These are phyloP conservation scores for Homarus americanus DNA, from an alignment of 1,140 invertebrate species.

Conservation along the genomic window DNA sequence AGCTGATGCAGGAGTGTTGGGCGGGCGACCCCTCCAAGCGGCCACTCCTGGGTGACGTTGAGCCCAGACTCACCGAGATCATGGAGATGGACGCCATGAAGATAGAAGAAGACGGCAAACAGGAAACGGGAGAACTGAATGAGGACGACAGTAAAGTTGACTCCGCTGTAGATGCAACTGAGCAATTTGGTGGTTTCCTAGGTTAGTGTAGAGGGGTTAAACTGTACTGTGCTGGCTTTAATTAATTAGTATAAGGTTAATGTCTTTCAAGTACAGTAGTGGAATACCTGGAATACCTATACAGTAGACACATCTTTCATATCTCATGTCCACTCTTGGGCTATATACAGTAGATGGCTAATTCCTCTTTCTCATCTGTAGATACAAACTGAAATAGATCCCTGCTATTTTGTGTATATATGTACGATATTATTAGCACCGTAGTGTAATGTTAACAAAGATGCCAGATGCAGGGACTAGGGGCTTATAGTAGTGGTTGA, in stretches of 20 bases:
- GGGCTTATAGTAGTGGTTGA: neutral
- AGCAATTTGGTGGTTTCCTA: conserved; percentile 52
- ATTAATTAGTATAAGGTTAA: neutral
- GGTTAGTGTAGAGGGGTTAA: conserved; percentile 47
- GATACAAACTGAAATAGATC: too few relatives aligned
- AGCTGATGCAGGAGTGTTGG: conserved; percentile 92
- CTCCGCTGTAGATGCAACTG: conserved; percentile 65
- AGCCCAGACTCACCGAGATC: conserved; percentile 85
- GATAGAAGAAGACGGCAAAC: conserved; percentile 1
- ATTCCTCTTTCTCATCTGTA: too few relatives aligned
- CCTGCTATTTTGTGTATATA: neutral
- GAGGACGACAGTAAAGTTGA: conserved; percentile 60
- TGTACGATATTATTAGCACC: neutral
- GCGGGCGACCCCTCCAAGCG: conserved; percentile 85
- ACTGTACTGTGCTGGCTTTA: too few relatives aligned
- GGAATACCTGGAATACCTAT: too few relatives aligned
- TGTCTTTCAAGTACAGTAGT: neutral
- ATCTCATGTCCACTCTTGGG: too few relatives aligned
- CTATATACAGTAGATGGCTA: too few relatives aligned
- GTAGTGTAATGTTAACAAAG: neutral
- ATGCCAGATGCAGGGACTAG: neutral
- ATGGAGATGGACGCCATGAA: conserved; percentile 81
- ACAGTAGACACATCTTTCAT: too few relatives aligned
- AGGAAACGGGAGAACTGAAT: conserved; percentile 13
- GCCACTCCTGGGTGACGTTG: conserved; percentile 88